Percentiles rank a stretch among this genome's conserved stretches.
Evolutionary conservation across 2,888 invertebrate genomes (phyloP).

Genomic region (Drosophila atroscutellata): DNA sequence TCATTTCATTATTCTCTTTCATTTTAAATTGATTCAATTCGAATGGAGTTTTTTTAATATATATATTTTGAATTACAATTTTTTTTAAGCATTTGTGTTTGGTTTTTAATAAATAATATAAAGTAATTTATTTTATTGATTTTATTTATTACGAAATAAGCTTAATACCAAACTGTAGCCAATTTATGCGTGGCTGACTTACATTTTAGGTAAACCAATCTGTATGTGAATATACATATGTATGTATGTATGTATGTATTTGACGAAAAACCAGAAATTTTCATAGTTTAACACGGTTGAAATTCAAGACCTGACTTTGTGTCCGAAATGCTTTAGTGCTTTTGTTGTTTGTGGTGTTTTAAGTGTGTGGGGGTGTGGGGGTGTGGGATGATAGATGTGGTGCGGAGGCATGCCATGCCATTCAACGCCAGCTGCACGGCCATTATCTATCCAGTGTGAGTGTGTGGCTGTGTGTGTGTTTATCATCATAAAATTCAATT

Average conservation of each 20-base stretch:
- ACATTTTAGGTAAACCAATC: background rate
- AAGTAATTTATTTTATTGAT: background rate
- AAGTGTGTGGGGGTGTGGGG: background rate
- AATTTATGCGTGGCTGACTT: slow-evolving; percentile 4
- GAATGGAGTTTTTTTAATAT: background rate
- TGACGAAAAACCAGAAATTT: slow-evolving; percentile 2
- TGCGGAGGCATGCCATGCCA: slow-evolving; percentile 7
- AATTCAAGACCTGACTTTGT: slow-evolving; percentile 31
- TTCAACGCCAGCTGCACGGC: slow-evolving; percentile 16
- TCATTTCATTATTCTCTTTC: background rate
- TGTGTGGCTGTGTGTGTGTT: slow-evolving; percentile 37
- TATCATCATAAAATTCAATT: slow-evolving; percentile 80
- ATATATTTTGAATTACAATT: background rate
- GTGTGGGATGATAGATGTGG: background rate
- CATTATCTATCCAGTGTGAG: slow-evolving; percentile 18
- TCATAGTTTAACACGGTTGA: slow-evolving; percentile 12
- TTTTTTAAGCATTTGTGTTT: background rate
- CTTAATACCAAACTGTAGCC: background rate
- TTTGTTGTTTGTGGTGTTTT: background rate
- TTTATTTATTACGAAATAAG: background rate
- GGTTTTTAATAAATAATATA: background rate
- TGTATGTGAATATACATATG: background rate
- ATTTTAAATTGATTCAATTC: background rate
- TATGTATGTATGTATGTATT: slow-evolving; percentile 1
- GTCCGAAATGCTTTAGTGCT: slow-evolving; percentile 44